Conservation (phyloP, 2,113 vertebrate genomes). For the Campylomormyrus tamandua region DNA sequence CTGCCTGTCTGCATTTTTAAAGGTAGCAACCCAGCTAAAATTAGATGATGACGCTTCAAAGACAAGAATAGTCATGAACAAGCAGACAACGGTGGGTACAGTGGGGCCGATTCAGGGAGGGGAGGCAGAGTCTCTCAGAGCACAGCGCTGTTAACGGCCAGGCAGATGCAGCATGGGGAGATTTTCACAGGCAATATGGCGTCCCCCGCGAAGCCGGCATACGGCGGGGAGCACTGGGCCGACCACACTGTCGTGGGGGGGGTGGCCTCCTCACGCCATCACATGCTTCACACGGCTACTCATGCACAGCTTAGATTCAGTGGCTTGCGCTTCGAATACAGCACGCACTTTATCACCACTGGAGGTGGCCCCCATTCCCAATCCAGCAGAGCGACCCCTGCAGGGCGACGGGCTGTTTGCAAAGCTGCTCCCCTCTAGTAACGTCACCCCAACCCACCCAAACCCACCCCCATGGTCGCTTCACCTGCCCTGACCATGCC, state of each 20-base stretch:
- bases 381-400: not conserved
- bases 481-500: not conserved
- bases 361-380: not conserved
- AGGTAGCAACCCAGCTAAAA: conserved; percentile 6
- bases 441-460: not conserved
- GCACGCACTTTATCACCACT: not conserved
- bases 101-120: not conserved
- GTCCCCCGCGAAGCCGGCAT: conserved; percentile 36
- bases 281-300: not conserved
- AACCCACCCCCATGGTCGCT: not conserved
- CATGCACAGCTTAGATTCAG: not conserved
- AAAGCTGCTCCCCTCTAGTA: not conserved
- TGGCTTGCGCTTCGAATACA: not conserved
- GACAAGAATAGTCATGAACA: conserved; percentile 1
- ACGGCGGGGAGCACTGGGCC: conserved; percentile 25
- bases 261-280: not conserved
- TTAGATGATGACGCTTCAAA: not conserved
- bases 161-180: conserved; percentile 33
- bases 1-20: not conserved
- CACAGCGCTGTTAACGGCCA: conserved; percentile 33
- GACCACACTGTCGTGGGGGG: not conserved
- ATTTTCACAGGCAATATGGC: conserved; percentile 41
- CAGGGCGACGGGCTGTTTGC: not conserved
- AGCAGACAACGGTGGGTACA: not conserved
- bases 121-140: conserved; percentile 24